A percentile compares a stretch with the other conserved stretches of the same genome.
Conservation (phyloP, 2,888 invertebrate species). For the Melieria omissa region DNA sequence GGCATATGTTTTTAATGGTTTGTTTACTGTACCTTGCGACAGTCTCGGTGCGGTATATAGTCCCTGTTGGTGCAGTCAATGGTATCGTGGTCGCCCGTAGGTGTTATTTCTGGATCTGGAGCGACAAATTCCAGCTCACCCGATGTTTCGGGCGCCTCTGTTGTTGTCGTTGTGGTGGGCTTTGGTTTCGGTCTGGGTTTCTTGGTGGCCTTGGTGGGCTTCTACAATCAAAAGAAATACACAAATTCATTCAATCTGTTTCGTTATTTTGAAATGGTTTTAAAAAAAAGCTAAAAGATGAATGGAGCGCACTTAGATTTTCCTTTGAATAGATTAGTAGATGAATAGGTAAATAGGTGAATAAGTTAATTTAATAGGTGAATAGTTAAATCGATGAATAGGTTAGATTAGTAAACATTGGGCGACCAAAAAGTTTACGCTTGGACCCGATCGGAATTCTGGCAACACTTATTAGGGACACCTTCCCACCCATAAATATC, state of each 20-base stretch:
- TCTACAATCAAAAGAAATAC: slow-evolving; percentile 46
- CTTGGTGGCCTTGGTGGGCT: slow-evolving; percentile 49
- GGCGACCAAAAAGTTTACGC: no score
- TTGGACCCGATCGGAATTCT: no score
- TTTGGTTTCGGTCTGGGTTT: slow-evolving; percentile 49
- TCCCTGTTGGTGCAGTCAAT: slow-evolving; percentile 69
- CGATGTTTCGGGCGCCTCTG: slow-evolving; percentile 29
- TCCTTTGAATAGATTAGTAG: background rate
- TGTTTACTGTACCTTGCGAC: slow-evolving; percentile 68
- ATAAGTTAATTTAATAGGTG: no score
- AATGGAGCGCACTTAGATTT: background rate
- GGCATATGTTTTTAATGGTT: background rate
- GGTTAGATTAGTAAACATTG: no score
- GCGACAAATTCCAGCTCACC: slow-evolving; percentile 30
- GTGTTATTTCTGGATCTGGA: slow-evolving; percentile 41
- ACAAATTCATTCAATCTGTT: background rate
- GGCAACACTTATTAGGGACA: no score
- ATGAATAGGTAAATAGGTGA: no score
- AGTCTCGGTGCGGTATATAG: slow-evolving; percentile 71
- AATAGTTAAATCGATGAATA: no score
- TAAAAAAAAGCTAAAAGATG: background rate
- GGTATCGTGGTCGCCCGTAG: slow-evolving; percentile 51
- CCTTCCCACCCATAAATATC: no score
- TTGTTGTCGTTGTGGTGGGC: slow-evolving; percentile 39
- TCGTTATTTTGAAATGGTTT: background rate